Base-by-base conservation (phyloP, 2,888 invertebrate species). In the Cephus pygmeus region DNA sequence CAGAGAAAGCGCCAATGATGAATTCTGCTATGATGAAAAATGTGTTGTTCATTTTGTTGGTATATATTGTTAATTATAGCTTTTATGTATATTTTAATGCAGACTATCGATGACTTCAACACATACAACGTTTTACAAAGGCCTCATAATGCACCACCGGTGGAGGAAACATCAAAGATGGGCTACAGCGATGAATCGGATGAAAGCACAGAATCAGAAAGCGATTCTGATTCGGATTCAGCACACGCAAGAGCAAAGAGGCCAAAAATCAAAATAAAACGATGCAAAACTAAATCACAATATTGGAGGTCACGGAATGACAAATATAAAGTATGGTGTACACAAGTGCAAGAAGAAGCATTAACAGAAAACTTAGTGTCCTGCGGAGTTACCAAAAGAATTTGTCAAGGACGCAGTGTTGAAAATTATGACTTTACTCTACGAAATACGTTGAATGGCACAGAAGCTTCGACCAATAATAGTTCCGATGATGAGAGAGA, bases 281-380 rank as follows among this genome's bases (percentile, higher is more conserved):
- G 93, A 33, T 82, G 85, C 12, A 87, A 84, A 81, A 80, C 82
- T 76, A 84, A 92, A 79, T 90, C 92, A 6, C 92, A 87, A 81
- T 76, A 90, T 85, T 77, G 88, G 23, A 92, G 92, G 30, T 84
- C 92, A 0, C 93, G 92, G 33, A 93, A 93, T 81, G 95, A 94
- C 79, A 95, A 95, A 90, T 97, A 96, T 87, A 96, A 96, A 90
- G 94, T 97, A 83, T 97, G 97, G 97, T 93, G 93, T 83, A 92
- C 92, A 2, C 93, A 93, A 81, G 91, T 93, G n/a, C 95, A 97
- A 92, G 97, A 97, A 89, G 97, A 97, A 84, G 93, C 95, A 0
- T 91, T 97, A 76, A 95, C 96, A 35, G 96, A 97, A 88, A 95
- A 96, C 85, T 93, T 97, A 92, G 94, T 95, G 15, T 94, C 94